phyloP scores from a whole-genome alignment of 2,888 invertebrate genomes.

The Alloplasta piceator region DNA sequence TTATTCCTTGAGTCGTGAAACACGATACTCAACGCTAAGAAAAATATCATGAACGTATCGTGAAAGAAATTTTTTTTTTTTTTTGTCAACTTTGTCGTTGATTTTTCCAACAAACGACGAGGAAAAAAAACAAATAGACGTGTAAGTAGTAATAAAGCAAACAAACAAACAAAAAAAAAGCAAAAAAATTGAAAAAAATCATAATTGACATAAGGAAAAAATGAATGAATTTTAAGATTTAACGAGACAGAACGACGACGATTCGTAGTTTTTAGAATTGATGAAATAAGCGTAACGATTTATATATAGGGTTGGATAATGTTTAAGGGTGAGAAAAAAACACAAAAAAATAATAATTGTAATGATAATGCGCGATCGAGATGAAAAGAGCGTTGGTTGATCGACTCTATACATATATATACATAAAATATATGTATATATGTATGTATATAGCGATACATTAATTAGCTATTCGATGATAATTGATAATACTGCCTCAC shows the following conservation, averaged over 20 bases:
- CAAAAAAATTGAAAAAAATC: conserved; percentile 1
- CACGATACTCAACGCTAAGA: neutral
- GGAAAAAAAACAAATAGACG: conserved; percentile 55
- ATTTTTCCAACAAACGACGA: conserved; percentile 42
- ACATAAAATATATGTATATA: too few species aligned
- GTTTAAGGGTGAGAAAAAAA: conserved; percentile 54
- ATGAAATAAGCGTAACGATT: conserved; percentile 56
- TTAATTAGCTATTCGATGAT: conserved; percentile 75
- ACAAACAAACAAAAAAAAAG: neutral
- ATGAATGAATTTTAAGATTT: conserved; percentile 60
- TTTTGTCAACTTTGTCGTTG: conserved; percentile 45
- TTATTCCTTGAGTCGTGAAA: conserved; percentile 26
- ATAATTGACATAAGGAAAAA: conserved; percentile 49
- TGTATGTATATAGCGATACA: too few species aligned
- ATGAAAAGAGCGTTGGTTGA: conserved; percentile 67
- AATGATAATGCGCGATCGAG: conserved; percentile 16
- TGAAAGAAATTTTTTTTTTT: conserved; percentile 31
- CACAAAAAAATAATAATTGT: conserved; percentile 27
- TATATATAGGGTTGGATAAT: conserved; percentile 48
- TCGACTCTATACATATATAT: conserved; percentile 75
- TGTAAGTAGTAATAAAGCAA: conserved; percentile 55
- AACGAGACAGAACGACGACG: conserved; percentile 43
- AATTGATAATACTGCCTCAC: conserved; percentile 81
- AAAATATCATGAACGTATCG: conserved; percentile 46
- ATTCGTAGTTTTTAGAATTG: conserved; percentile 41